Percentiles rank a stretch among this genome's conserved stretches.
These are phyloP conservation scores for Diachasmimorpha longicaudata DNA, from an alignment of 1,140 invertebrate genomes.

Conservation along the genomic window DNA sequence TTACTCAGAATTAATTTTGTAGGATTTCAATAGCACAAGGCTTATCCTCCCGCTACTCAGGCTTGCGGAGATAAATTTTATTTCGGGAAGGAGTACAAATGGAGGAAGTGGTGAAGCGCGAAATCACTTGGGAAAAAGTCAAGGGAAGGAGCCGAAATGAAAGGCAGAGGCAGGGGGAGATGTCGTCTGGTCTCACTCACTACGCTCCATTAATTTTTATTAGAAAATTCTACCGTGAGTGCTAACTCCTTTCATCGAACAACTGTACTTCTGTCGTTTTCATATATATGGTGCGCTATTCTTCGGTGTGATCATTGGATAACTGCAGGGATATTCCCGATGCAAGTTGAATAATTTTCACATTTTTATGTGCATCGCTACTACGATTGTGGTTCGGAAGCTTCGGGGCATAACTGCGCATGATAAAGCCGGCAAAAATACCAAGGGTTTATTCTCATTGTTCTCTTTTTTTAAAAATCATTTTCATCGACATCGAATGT, in stretches of 20 bases:
- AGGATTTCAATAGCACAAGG: not conserved
- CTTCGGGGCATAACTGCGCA: not conserved
- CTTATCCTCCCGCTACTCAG: not conserved
- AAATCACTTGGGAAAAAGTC: constrained; percentile 40
- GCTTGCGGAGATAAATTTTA: not conserved
- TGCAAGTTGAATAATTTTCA: not conserved
- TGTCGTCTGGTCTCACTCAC: constrained; percentile 25
- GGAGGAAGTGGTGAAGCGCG: constrained; percentile 30
- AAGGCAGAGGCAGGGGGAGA: constrained; percentile 25
- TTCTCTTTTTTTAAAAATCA: not conserved
- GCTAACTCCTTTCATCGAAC: not conserved
- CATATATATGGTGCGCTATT: not conserved
- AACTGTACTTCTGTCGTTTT: not conserved
- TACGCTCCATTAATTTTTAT: constrained; percentile 52
- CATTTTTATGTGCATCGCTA: not conserved
- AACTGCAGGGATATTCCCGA: not conserved
- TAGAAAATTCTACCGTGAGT: constrained; percentile 34
- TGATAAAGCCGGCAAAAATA: not conserved
- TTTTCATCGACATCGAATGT: not conserved
- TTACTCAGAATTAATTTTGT: not conserved
- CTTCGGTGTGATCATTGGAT: not conserved
- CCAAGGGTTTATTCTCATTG: not conserved
- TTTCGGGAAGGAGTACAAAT: not conserved
- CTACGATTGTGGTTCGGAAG: not conserved
- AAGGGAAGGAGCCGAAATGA: constrained; percentile 30